Percentiles rank a stretch among this genome's conserved stretches.
Conservation (phyloP, 2,797 vertebrate species). For the Takifugu ocellatus region DNA sequence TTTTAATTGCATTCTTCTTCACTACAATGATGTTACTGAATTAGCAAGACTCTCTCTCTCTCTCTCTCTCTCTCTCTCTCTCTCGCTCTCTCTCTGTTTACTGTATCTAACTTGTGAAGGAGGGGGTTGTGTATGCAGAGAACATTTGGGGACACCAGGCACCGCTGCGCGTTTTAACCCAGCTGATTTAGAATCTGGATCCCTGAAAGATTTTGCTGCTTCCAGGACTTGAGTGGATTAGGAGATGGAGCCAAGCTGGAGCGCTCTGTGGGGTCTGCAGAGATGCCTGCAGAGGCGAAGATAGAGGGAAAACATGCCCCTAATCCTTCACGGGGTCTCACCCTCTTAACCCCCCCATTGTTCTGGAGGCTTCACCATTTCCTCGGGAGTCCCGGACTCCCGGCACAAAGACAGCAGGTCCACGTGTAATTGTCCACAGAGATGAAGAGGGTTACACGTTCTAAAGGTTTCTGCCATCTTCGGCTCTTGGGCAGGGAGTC, state of each 20-base stretch:
- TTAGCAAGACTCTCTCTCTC: conserved; percentile 43
- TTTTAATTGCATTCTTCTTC: conserved; percentile 70
- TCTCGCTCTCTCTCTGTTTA: conserved; percentile 14
- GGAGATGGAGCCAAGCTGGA: conserved; percentile 49
- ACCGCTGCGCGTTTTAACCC: conserved; percentile 28
- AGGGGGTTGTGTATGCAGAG: conserved; percentile 7
- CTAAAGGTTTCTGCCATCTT: conserved; percentile 22
- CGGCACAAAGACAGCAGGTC: conserved; percentile 49
- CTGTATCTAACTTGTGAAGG: neutral
- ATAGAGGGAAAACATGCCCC: conserved; percentile 64
- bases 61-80: conserved; percentile 28
- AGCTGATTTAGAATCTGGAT: conserved; percentile 36
- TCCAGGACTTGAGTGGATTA: conserved; percentile 52
- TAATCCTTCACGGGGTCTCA: conserved; percentile 68
- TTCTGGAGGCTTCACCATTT: conserved; percentile 57
- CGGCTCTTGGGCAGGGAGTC: conserved; percentile 10
- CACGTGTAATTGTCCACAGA: conserved; percentile 57
- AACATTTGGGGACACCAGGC: conserved; percentile 27
- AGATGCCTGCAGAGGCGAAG: conserved; percentile 63
- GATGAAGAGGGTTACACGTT: conserved; percentile 38
- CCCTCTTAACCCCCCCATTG: conserved; percentile 70
- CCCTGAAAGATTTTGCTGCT: conserved; percentile 24
- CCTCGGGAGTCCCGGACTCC: conserved; percentile 38
- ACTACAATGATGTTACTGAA: conserved; percentile 55
- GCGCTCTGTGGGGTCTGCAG: conserved; percentile 28